phyloP scores from a whole-genome alignment of 2,888 invertebrate genomes.

The Petrolisthes cinctipes region DNA sequence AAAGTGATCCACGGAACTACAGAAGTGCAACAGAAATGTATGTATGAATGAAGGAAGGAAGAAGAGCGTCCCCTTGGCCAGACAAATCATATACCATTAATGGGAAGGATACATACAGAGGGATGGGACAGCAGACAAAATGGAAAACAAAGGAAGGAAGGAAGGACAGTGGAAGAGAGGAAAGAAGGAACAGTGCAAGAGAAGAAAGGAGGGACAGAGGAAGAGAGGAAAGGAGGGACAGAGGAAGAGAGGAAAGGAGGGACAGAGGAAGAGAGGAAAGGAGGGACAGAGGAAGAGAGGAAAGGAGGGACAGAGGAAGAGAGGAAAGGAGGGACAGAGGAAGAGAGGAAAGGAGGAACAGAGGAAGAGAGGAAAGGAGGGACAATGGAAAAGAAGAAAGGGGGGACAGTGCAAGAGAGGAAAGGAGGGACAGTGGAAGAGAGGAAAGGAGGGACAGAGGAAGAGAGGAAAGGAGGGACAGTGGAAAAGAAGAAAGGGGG shows the following conservation, averaged over 20 bases:
- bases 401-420: not conserved
- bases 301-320: not conserved
- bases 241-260: not conserved
- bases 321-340: not conserved
- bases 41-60: no score
- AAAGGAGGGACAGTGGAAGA: not conserved
- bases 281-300: not conserved
- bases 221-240: not conserved
- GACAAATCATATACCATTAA: no score
- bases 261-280: not conserved
- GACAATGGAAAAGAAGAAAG: not conserved
- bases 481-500: not conserved
- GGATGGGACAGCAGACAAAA: not conserved
- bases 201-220: slow-evolving; percentile 5
- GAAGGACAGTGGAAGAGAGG: not conserved
- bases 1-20: no score
- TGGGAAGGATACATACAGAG: not conserved
- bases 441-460: not conserved
- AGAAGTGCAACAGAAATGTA: no score
- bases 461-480: not conserved
- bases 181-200: not conserved
- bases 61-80: no score
- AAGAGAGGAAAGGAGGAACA: not conserved
- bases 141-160: not conserved
- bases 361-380: not conserved